Percentiles rank a stretch among this genome's conserved stretches.
These are phyloP conservation scores for Hetaerina titia DNA, from an alignment of 2,888 invertebrate species.

Conservation along the genomic window DNA sequence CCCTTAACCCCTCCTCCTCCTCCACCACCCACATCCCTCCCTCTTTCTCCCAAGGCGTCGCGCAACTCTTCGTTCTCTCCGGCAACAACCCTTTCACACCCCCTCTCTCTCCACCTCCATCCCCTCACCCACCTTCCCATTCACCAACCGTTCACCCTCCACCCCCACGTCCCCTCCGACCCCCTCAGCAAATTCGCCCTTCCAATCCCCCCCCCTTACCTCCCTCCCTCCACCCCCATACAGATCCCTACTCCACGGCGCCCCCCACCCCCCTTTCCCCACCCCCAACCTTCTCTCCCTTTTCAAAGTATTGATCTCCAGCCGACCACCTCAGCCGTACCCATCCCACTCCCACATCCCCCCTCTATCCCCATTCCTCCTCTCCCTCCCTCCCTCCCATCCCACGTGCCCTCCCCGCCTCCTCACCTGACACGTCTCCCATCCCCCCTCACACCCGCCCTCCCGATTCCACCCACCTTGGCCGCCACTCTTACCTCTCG, in stretches of 20 bases:
- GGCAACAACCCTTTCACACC: background rate
- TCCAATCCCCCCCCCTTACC: background rate
- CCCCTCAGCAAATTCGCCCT: background rate
- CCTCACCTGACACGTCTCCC: background rate
- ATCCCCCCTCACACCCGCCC: background rate
- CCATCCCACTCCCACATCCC: background rate
- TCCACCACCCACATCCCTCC: background rate
- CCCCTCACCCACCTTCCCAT: background rate
- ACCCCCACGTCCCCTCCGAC: background rate
- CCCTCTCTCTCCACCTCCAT: background rate
- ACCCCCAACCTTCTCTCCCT: background rate
- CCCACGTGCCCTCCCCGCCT: background rate
- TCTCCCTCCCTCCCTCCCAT: background rate
- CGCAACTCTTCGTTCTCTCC: background rate
- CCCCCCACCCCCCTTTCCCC: background rate
- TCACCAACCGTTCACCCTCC: background rate
- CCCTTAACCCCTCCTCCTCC: too few relatives aligned
- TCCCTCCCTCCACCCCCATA: background rate
- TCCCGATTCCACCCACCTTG: background rate
- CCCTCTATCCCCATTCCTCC: background rate
- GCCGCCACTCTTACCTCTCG: too few relatives aligned
- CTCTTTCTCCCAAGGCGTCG: background rate
- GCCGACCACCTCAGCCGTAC: slow-evolving; percentile 24
- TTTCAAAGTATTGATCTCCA: slow-evolving; percentile 39
- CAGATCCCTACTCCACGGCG: background rate